Percentiles rank a stretch among this genome's conserved stretches.
These are phyloP conservation scores for Uria lomvia DNA, from an alignment of 2,113 vertebrate genomes.

Conservation along the genomic window DNA sequence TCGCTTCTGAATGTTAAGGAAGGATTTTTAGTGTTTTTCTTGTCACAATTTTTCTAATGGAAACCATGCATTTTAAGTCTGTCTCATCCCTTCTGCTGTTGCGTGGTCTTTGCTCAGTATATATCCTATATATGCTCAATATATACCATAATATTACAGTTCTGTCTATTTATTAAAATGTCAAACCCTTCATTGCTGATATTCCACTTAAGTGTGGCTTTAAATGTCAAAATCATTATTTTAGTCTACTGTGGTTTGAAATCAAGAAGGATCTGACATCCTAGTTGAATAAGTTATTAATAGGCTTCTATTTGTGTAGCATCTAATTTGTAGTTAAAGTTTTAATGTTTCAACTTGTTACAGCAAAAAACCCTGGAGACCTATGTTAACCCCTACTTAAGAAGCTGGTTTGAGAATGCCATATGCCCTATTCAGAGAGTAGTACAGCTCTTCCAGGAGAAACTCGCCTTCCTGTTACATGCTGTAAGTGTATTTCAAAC, in stretches of 20 bases:
- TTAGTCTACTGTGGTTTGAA: background rate
- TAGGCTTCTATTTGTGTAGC: background rate
- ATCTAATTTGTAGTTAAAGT: background rate
- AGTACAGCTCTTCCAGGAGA: constrained; percentile 87
- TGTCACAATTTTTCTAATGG: background rate
- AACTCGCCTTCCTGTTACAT: constrained; percentile 85
- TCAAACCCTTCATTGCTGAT: background rate
- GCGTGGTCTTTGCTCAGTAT: background rate
- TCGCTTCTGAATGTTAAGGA: background rate
- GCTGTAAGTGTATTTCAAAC: constrained; percentile 80
- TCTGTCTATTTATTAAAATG: background rate
- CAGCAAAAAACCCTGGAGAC: constrained; percentile 78
- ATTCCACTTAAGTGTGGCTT: background rate
- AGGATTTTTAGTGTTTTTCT: background rate
- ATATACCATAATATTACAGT: background rate
- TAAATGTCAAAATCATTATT: background rate
- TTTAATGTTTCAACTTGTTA: constrained; percentile 25
- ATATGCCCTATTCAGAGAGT: constrained; percentile 90
- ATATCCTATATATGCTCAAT: background rate
- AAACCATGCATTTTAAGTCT: background rate
- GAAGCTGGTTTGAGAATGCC: constrained; percentile 89
- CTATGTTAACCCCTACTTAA: constrained; percentile 79
- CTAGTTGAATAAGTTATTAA: background rate
- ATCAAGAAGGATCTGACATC: background rate
- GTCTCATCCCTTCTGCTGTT: background rate